These are phyloP conservation scores for Anas bahamensis DNA, from an alignment of 2,797 vertebrate species.

Conservation along the genomic window DNA sequence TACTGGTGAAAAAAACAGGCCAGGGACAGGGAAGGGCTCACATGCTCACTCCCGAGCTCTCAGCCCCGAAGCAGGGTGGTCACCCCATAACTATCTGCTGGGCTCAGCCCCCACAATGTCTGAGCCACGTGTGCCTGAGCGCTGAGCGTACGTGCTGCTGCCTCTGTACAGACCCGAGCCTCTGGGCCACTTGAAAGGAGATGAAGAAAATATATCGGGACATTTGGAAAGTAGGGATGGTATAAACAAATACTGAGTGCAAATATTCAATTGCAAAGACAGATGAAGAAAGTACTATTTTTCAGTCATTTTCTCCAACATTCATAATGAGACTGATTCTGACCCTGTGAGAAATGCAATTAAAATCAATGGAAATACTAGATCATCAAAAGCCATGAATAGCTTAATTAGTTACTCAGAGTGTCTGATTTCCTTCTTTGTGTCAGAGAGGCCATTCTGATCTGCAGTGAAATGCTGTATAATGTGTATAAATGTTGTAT, in stretches of 20 bases:
- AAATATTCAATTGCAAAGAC: not conserved
- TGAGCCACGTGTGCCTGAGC: not conserved
- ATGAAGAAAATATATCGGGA: not conserved
- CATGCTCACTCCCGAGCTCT: not conserved
- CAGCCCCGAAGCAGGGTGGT: not conserved
- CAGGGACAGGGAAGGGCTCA: not conserved
- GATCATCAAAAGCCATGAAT: not conserved
- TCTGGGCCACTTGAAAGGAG: not conserved
- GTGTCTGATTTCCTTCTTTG: not conserved
- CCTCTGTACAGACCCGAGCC: not conserved
- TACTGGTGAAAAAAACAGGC: not conserved
- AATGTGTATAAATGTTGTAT: not conserved
- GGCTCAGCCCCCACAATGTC: not conserved
- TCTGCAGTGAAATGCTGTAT: not conserved
- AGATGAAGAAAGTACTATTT: not conserved
- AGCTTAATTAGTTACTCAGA: not conserved
- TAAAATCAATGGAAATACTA: not conserved
- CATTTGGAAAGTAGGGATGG: not conserved
- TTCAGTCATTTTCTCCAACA: not conserved
- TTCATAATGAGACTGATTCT: not conserved
- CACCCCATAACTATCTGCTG: not conserved
- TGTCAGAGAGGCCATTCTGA: not conserved
- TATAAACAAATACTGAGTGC: not conserved
- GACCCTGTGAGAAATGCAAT: not conserved
- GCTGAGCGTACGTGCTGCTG: not conserved